A percentile compares a stretch with the other conserved stretches of the same genome.
These are phyloP conservation scores for Brachirus orientalis DNA, from an alignment of 2,113 vertebrate genomes.

Conservation along the genomic window DNA sequence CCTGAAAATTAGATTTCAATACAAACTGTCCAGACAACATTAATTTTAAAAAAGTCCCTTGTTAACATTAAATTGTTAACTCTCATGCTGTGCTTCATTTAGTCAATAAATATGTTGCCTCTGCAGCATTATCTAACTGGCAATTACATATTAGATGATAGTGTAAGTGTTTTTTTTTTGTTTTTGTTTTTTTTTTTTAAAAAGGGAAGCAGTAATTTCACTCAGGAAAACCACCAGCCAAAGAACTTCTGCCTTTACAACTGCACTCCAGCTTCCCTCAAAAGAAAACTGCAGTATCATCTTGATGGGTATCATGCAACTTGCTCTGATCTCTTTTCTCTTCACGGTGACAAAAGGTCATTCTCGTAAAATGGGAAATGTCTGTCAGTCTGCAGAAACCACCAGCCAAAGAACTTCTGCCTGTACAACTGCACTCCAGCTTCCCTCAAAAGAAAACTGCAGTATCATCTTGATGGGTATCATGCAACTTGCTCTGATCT, in stretches of 20 bases:
- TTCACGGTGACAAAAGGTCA: slow-evolving; percentile 56
- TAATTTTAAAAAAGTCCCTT: too few species aligned
- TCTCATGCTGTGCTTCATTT: too few species aligned
- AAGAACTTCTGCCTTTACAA: slow-evolving; percentile 3
- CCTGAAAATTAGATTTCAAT: too few species aligned
- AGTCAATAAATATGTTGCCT: too few species aligned
- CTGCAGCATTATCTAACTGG: too few species aligned
- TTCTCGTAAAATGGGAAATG: slow-evolving; percentile 54
- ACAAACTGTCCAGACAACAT: too few species aligned
- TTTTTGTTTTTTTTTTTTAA: too few species aligned
- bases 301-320: slow-evolving; percentile 22
- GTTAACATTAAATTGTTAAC: too few species aligned
- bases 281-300: not conserved
- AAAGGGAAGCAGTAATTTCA: too few species aligned
- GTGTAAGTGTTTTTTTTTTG: too few species aligned
- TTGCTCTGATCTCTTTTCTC: slow-evolving; percentile 58
- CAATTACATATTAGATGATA: too few species aligned
- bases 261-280: not conserved
- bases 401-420: not conserved
- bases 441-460: not conserved
- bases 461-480: slow-evolving; percentile 13
- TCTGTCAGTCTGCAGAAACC: slow-evolving; percentile 51
- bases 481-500: slow-evolving; percentile 44
- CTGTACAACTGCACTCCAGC: not conserved
- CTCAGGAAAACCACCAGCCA: too few species aligned